These are phyloP conservation scores for Chydorus sphaericus DNA, from an alignment of 2,888 invertebrate species.

Conservation along the genomic window DNA sequence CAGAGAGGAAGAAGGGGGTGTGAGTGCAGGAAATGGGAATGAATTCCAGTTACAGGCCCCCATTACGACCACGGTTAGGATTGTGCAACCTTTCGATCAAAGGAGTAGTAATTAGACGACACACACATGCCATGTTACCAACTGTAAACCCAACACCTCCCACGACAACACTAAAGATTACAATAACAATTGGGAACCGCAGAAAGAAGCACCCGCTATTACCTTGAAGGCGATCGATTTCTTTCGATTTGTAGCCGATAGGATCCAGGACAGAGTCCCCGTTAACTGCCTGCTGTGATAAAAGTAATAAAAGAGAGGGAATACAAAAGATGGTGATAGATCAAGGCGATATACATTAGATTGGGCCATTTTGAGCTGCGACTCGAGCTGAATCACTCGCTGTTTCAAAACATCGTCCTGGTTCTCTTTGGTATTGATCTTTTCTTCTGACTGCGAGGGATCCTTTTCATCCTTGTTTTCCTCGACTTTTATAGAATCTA, in stretches of 20 bases:
- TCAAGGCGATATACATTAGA: neutral
- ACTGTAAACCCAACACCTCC: neutral
- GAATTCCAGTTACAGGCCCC: too few species aligned
- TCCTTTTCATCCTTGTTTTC: constrained; percentile 16
- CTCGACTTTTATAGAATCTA: constrained; percentile 7
- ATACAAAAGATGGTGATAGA: neutral
- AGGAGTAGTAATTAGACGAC: neutral
- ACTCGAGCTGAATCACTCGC: neutral
- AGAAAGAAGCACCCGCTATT: neutral
- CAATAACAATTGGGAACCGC: neutral
- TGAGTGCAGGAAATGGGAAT: neutral
- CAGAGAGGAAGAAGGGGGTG: neutral
- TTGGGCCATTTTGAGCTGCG: neutral
- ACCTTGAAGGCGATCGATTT: constrained; percentile 2
- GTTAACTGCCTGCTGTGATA: neutral
- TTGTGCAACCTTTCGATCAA: too few species aligned
- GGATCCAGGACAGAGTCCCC: neutral
- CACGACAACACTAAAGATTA: neutral
- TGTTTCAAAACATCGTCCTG: constrained; percentile 18
- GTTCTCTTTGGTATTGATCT: neutral
- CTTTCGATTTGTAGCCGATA: constrained; percentile 1
- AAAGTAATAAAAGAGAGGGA: neutral
- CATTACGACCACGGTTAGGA: neutral
- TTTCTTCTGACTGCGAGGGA: constrained; percentile 13
- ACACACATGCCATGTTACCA: neutral